A percentile compares a stretch with the other conserved stretches of the same genome.
Conservation (phyloP, 64 coral and sea anemone species). For the Stylophora pistillata region DNA sequence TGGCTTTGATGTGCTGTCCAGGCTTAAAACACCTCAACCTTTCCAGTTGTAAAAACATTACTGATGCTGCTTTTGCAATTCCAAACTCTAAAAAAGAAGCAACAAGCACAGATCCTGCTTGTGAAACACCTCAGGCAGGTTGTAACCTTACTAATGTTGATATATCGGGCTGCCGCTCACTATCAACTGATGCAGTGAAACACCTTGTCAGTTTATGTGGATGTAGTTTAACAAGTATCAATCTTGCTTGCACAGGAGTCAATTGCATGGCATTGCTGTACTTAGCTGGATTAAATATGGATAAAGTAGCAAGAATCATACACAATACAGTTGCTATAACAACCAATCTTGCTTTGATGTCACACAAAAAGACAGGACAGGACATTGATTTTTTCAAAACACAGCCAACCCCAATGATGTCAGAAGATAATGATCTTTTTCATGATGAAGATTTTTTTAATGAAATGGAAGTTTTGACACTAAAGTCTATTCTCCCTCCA, state of each 20-base stretch:
- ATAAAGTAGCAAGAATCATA: constrained; percentile 28
- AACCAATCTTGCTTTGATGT: neutral
- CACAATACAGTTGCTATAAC: neutral
- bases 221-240: constrained; percentile 52
- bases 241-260: constrained; percentile 76
- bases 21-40: constrained; percentile 79
- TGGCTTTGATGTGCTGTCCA: constrained; percentile 76
- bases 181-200: constrained; percentile 54
- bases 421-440: neutral
- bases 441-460: neutral
- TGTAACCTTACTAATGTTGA: constrained; percentile 72
- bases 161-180: constrained; percentile 76
- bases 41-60: constrained; percentile 78
- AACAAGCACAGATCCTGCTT: neutral
- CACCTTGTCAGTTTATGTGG: constrained; percentile 73
- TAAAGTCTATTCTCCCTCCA: neutral
- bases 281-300: constrained; percentile 59
- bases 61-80: constrained; percentile 74
- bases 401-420: no score
- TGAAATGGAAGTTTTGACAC: constrained; percentile 1
- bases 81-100: neutral
- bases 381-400: neutral
- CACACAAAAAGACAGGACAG: neutral
- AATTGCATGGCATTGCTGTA: constrained; percentile 68
- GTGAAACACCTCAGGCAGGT: constrained; percentile 27